phyloP scores from a whole-genome alignment of 2,888 invertebrate species.

The Noctua pronuba region DNA sequence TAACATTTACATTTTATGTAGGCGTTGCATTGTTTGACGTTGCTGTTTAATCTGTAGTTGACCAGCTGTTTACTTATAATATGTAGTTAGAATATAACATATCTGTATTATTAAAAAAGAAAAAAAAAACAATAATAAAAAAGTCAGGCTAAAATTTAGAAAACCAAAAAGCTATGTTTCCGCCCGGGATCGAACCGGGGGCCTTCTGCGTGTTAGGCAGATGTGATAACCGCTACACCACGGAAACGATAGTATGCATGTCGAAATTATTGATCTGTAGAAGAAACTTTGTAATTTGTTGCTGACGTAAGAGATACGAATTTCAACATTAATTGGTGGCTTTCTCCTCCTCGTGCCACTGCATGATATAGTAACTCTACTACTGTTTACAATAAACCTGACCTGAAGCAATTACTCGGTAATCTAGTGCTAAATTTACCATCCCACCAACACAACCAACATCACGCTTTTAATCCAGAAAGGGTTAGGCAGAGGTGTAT shows the following conservation, averaged over 20 bases:
- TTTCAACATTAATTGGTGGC: neutral
- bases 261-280: neutral
- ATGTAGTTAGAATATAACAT: neutral
- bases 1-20: neutral
- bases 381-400: neutral
- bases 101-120: neutral
- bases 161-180: constrained; percentile 90
- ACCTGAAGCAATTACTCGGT: neutral
- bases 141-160: neutral
- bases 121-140: neutral
- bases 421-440: neutral
- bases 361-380: neutral
- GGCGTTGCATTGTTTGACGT: neutral
- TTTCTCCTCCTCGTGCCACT: neutral
- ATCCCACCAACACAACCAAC: no score
- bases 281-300: neutral
- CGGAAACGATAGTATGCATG: constrained; percentile 77
- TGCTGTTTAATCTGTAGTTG: neutral
- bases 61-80: neutral
- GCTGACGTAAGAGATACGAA: neutral
- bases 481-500: neutral
- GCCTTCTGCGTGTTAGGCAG: constrained; percentile 98
- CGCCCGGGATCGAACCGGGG: constrained; percentile 97
- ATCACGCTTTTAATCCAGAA: neutral
- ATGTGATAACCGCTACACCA: constrained; percentile 98